phyloP scores from a whole-genome alignment of 1,140 invertebrate genomes.

The Orussus abietinus region DNA sequence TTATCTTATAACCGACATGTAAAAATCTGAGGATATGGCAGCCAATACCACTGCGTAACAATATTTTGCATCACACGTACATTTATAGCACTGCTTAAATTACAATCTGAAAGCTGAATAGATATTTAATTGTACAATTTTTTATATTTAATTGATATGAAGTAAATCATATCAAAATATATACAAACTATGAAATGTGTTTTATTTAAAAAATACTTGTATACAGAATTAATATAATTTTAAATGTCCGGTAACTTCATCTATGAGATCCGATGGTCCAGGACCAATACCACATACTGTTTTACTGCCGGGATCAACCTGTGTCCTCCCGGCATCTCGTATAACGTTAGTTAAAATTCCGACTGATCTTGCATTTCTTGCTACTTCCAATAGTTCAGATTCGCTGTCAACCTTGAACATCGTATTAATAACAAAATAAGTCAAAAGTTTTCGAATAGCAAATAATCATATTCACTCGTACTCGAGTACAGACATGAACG shows the following conservation, averaged over 20 bases:
- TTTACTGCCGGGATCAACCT: constrained; percentile 77
- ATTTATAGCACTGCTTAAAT: too few relatives aligned
- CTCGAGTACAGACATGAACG: too few relatives aligned
- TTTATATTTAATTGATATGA: constrained; percentile 3
- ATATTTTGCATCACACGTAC: too few relatives aligned
- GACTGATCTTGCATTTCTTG: constrained; percentile 62
- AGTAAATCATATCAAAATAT: neutral
- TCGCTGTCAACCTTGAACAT: constrained; percentile 62
- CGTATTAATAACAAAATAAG: neutral
- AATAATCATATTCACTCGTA: too few relatives aligned
- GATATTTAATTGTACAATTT: too few relatives aligned
- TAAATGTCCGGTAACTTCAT: constrained; percentile 83
- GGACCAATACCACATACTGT: constrained; percentile 92
- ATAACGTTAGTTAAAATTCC: constrained; percentile 73
- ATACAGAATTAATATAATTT: constrained; percentile 67
- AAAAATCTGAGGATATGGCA: too few relatives aligned
- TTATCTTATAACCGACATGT: too few relatives aligned
- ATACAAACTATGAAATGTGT: neutral
- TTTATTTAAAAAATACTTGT: constrained; percentile 9
- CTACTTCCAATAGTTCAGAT: constrained; percentile 62
- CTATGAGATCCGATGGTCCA: constrained; percentile 68
- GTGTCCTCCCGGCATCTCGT: constrained; percentile 85
- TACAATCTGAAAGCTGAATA: too few relatives aligned
- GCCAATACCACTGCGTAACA: too few relatives aligned
- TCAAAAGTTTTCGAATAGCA: neutral